Evolutionary conservation across 2,888 invertebrate genomes (phyloP).

Genomic region (Lithophane semibrunnea): DNA sequence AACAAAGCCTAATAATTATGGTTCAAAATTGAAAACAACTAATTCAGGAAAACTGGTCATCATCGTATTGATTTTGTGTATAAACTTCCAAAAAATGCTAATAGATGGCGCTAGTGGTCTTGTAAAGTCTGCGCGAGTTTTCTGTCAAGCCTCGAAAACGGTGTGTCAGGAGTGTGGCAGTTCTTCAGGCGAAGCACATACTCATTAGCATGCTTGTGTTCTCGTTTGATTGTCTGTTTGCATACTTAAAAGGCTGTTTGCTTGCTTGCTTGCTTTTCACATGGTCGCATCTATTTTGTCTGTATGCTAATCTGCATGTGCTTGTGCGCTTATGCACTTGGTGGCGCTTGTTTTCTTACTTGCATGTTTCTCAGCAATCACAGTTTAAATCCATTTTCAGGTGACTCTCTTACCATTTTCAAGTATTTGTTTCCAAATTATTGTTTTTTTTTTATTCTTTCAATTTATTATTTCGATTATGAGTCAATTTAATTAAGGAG

Average conservation of each 20-base stretch:
- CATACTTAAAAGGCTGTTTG: background rate
- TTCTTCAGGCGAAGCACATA: slow-evolving; percentile 1
- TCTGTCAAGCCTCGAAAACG: background rate
- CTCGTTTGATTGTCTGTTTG: slow-evolving; percentile 10
- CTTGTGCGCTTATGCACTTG: background rate
- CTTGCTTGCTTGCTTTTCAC: slow-evolving; percentile 14
- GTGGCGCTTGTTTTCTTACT: background rate
- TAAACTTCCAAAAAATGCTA: background rate
- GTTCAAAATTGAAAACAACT: background rate
- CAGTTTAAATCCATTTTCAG: background rate
- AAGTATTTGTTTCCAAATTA: background rate
- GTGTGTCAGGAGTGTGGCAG: background rate
- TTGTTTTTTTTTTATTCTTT: background rate
- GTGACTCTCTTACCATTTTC: background rate
- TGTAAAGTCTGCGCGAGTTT: background rate
- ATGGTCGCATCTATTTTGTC: background rate
- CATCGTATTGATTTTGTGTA: background rate
- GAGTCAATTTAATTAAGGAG: background rate
- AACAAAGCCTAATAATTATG: background rate
- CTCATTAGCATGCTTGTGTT: slow-evolving; percentile 19
- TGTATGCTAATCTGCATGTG: slow-evolving; percentile 11
- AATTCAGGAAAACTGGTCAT: background rate
- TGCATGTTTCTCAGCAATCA: background rate
- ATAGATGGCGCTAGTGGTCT: slow-evolving; percentile 46
- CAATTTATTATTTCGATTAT: background rate